Base-by-base conservation (phyloP, 2,888 invertebrate species). In the Hemithea aestivaria region DNA sequence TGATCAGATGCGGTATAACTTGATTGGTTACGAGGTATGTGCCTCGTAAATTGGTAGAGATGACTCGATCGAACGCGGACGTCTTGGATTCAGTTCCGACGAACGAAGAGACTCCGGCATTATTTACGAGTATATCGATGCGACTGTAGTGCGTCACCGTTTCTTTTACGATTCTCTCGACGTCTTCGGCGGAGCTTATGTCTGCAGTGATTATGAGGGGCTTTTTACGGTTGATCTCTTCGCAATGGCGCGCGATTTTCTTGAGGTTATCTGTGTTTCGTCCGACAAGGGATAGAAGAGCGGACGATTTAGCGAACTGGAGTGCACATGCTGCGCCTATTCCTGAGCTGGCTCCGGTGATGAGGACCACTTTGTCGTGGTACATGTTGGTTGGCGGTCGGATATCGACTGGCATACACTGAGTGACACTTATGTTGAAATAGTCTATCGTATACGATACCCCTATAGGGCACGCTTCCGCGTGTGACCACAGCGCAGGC, bases 311-410 rank as follows among this genome's bases (percentile, higher is more conserved):
- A 0, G 83, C 79, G 34, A 84, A 81, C 22, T 53, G 51, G 7
- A 71, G 2, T 1, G 84, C 78, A 40, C 73, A 73, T 7, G 70
- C 63, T 2, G 80, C 75, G 9, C 84, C 84, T 26, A 84, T 80
- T 1, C 84, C 84, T 1, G 80, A 70, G 46, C 81, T 80, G 6
- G 79, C 80, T 2, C 83, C 83, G 1, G 83, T 83, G 30, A 83
- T 61, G 28, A 83, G 44, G 11, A 82, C 73, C 21, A 83, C 81
- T 73, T 80, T 80, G 30, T 69, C 56, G 8, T 37, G 36, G 55
- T 68, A 64, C 83, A 83, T 83, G 43, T 48, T 58, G 39, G 29
- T 25, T 32, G 29, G 39, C 1, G 10, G 35, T 30, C 37, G 36
- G 37, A n/a, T 24, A n/a, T 26, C 35, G 48, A 63, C 62, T 64